Percentiles rank a stretch among this genome's conserved stretches.
phyloP scores from a whole-genome alignment of 2,888 invertebrate species.

The Pseudococcus viburni region DNA sequence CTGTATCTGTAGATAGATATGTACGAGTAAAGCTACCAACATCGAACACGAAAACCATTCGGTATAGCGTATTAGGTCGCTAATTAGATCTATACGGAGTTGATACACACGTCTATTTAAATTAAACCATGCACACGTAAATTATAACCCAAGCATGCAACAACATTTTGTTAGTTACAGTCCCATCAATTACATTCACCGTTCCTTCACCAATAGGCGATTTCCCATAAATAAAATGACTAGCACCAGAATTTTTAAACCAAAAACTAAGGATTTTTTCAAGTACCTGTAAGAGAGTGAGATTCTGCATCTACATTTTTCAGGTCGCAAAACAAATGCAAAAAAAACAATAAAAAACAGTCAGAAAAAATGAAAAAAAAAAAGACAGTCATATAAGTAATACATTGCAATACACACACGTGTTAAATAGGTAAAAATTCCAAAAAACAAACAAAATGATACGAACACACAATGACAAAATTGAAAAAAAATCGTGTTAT shows the following conservation, averaged over 20 bases:
- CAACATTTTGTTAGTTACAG: constrained; percentile 4
- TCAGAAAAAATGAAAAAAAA: constrained; percentile 56
- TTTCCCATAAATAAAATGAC: neutral
- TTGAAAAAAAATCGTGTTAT: neutral
- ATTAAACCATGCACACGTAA: constrained; percentile 6
- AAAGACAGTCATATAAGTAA: constrained; percentile 48
- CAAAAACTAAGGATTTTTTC: constrained; percentile 53
- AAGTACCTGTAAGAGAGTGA: constrained; percentile 68
- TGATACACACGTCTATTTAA: neutral
- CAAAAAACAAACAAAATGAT: constrained; percentile 54
- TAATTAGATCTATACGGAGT: neutral
- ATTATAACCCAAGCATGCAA: neutral
- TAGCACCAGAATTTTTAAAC: neutral
- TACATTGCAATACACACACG: constrained; percentile 45
- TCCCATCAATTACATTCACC: neutral
- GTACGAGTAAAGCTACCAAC: neutral
- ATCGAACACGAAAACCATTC: neutral
- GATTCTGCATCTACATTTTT: constrained; percentile 68
- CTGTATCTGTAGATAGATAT: neutral
- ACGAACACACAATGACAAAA: constrained; percentile 73
- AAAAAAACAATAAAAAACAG: constrained; percentile 66
- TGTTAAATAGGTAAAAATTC: constrained; percentile 56
- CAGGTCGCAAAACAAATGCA: constrained; percentile 67
- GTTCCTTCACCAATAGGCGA: neutral
- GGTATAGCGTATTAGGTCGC: neutral